Conservation (phyloP, 2,113 vertebrate genomes). For the Ophiodon elongatus region DNA sequence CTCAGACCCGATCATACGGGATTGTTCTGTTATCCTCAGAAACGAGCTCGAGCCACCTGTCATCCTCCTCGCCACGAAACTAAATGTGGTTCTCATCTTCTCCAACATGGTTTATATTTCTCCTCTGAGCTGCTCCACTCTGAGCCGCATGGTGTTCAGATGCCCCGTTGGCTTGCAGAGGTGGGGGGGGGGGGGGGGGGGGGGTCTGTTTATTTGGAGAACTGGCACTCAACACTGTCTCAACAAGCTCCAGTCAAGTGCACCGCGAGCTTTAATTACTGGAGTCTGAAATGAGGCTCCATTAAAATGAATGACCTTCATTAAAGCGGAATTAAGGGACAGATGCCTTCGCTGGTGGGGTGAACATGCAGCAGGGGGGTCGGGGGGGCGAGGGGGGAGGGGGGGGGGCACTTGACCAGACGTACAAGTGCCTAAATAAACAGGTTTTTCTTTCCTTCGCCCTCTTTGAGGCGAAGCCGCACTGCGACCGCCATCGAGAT, state of each 20-base stretch:
- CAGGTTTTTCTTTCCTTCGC: constrained; percentile 75
- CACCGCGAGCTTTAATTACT: constrained; percentile 78
- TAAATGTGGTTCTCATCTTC: constrained; percentile 76
- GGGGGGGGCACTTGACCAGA: constrained; percentile 76
- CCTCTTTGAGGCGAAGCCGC: constrained; percentile 64
- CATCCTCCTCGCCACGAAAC: constrained; percentile 59
- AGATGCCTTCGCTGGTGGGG: constrained; percentile 70
- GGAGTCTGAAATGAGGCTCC: constrained; percentile 79
- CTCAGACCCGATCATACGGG: no score
- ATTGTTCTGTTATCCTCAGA: constrained; percentile 32
- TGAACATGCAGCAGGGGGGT: constrained; percentile 33
- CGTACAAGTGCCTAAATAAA: constrained; percentile 82
- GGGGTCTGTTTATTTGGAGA: constrained; percentile 79
- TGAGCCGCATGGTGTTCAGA: constrained; percentile 43
- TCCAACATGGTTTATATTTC: constrained; percentile 61
- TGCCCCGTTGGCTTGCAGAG: constrained; percentile 8
- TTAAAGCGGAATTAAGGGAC: constrained; percentile 82
- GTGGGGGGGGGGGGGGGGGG: neutral
- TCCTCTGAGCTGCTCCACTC: constrained; percentile 1
- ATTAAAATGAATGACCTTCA: constrained; percentile 86
- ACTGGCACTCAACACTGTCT: constrained; percentile 58
- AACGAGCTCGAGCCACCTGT: constrained; percentile 57
- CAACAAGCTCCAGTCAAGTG: constrained; percentile 78
- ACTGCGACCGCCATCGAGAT: constrained; percentile 73
- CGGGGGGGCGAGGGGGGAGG: constrained; percentile 13